Evolutionary conservation across 2,797 vertebrate species (phyloP).

Genomic region (Cottoperca gobio): DNA sequence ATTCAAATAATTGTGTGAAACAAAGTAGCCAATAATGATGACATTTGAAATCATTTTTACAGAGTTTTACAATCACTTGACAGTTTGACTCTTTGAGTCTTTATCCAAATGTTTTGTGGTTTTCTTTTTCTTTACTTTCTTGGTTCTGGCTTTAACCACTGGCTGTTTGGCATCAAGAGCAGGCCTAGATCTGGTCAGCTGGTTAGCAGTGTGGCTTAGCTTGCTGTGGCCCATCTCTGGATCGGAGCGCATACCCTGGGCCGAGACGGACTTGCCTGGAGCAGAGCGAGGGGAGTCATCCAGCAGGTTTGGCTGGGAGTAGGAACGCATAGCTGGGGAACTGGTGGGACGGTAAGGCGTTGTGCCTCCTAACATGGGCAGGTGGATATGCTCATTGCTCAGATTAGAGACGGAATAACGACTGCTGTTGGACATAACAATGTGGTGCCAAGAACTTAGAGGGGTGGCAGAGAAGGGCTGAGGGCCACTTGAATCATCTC

Average conservation of each 20-base stretch:
- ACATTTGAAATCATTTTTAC: neutral
- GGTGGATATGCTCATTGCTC: slow-evolving; percentile 78
- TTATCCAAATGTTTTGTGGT: slow-evolving; percentile 64
- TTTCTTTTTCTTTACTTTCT: slow-evolving; percentile 82
- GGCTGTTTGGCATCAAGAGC: slow-evolving; percentile 71
- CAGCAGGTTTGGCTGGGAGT: slow-evolving; percentile 84
- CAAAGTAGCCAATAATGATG: neutral
- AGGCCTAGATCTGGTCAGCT: slow-evolving; percentile 84
- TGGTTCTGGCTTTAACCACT: slow-evolving; percentile 64
- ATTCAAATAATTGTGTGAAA: slow-evolving; percentile 22
- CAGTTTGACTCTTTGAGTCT: slow-evolving; percentile 40
- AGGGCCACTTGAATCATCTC: slow-evolving; percentile 80
- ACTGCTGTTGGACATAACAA: slow-evolving; percentile 83
- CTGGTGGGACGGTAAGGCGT: slow-evolving; percentile 61
- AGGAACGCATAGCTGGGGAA: slow-evolving; percentile 78
- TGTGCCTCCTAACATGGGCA: slow-evolving; percentile 69
- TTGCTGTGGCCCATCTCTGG: slow-evolving; percentile 70
- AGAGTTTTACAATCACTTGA: slow-evolving; percentile 30
- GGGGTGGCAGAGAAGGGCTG: slow-evolving; percentile 85
- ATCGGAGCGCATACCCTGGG: slow-evolving; percentile 69
- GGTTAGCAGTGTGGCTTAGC: slow-evolving; percentile 70
- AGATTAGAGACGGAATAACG: slow-evolving; percentile 82
- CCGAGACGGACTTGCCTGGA: slow-evolving; percentile 72
- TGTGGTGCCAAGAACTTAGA: slow-evolving; percentile 88
- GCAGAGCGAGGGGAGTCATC: slow-evolving; percentile 48